Evolutionary conservation across 2,888 invertebrate genomes (phyloP), one percentile per base, ranked within the genome.

Genomic region (Habroteleia sp.): DNA sequence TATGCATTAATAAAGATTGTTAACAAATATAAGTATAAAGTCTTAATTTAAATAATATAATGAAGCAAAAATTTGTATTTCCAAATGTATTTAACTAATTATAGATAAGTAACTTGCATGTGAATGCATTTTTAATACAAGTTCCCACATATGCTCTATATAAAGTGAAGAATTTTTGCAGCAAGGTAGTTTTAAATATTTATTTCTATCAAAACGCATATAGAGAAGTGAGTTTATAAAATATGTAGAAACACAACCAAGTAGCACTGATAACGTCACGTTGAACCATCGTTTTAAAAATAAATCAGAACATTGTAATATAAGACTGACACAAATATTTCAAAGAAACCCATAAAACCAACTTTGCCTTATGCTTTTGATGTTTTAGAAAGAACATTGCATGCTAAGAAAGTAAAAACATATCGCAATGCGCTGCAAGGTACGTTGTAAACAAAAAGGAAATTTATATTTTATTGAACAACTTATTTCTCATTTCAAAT

Each of bases 261-360:
- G 8, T 16, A 31, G 33, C 37, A 74, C 66, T 74, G 66, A 39
- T 54, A 68, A 50, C 69, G 76, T 76, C 76, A 76, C 74, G 76
- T 74, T 63, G 58, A 52, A 56, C 46, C 54, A 63, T 58, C 41
- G 56, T 58, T 74, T 74, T 39, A 63, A 76, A 65, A 74, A 76
- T 74, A 39, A 33, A 44, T 58, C 44, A 25, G 58, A 10, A 16
- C 35, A 33, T 44, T 42, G 41, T 37, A 41, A 58, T 11, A 27
- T 2, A 16, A 65, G 5, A 14, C 20, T 10, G 35, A 29, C 23
- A 35, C 8, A 37, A 65, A 42, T 54, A 33, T 16, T 35, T 44
- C 6, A 13, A 35, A 39, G 6, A 35, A 14, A 5, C 13, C 25
- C 14, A 35, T 35, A 25, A 31, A 44, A 58, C 14, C 44, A 8